These are phyloP conservation scores for Tachystola acroxantha DNA, from an alignment of 2,888 invertebrate species.

Conservation along the genomic window DNA sequence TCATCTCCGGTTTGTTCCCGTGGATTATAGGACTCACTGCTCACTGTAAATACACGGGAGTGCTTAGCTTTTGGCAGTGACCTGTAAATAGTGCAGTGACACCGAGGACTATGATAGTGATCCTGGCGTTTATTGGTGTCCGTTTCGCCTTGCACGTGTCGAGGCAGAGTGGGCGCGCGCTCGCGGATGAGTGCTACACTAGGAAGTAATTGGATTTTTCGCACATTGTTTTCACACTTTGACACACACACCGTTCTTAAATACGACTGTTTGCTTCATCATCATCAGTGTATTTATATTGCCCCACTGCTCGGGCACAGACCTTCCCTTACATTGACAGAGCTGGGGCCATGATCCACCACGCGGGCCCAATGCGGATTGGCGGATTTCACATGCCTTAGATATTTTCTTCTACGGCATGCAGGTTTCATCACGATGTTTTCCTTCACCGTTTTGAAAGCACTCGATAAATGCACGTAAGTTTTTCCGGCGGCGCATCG, in stretches of 20 bases:
- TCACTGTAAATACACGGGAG: conserved; percentile 1
- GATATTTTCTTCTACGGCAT: too few relatives aligned
- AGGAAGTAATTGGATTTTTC: conserved; percentile 51
- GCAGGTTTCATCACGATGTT: too few relatives aligned
- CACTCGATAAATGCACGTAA: too few relatives aligned
- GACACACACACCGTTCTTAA: neutral
- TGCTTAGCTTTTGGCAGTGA: conserved; percentile 5
- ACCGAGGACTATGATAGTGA: conserved; percentile 60
- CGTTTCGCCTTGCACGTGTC: conserved; percentile 69
- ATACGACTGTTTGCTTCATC: neutral
- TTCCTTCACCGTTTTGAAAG: too few relatives aligned
- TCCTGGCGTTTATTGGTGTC: conserved; percentile 66
- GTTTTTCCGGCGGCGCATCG: too few relatives aligned
- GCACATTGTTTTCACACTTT: conserved; percentile 7
- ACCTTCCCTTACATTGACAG: too few relatives aligned
- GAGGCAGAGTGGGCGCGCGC: conserved; percentile 60
- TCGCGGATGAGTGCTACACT: conserved; percentile 72
- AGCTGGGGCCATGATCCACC: too few relatives aligned
- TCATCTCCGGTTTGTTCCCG: conserved; percentile 2
- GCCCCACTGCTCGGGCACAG: too few relatives aligned
- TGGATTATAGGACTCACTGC: neutral
- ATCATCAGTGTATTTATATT: too few relatives aligned
- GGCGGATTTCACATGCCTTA: too few relatives aligned
- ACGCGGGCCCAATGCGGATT: too few relatives aligned
- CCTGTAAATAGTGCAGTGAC: conserved; percentile 23